Percentiles rank a stretch among this genome's conserved stretches.
phyloP scores from a whole-genome alignment of 2,797 vertebrate genomes.

The Macropus fuliginosus region DNA sequence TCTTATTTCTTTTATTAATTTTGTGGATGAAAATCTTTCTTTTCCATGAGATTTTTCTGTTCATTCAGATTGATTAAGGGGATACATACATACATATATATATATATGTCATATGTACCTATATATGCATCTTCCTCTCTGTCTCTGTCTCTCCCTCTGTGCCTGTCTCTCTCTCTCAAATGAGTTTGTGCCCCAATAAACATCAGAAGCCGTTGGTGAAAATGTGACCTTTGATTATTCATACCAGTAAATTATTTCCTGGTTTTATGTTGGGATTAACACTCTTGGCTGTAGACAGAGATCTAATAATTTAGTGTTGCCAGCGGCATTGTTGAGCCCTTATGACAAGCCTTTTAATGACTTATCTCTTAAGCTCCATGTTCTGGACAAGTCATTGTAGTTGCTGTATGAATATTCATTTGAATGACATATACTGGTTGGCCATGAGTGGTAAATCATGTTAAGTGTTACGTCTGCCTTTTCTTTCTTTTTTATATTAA shows the following conservation, averaged over 20 bases:
- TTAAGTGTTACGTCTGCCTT: conserved; percentile 41
- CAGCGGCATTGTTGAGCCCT: conserved; percentile 50
- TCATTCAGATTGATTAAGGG: conserved; percentile 53
- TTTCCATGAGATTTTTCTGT: conserved; percentile 64
- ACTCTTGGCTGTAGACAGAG: conserved; percentile 65
- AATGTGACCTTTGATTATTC: conserved; percentile 74
- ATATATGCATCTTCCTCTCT: neutral
- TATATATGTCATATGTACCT: neutral
- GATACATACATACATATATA: conserved; percentile 50
- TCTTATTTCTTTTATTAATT: conserved; percentile 48
- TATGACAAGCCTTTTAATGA: conserved; percentile 80
- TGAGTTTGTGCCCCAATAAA: conserved; percentile 47
- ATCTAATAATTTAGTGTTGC: conserved; percentile 74
- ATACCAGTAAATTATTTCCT: conserved; percentile 73
- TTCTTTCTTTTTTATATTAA: conserved; percentile 72
- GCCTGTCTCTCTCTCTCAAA: neutral
- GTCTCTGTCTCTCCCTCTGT: neutral
- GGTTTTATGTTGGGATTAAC: conserved; percentile 69
- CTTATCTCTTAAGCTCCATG: conserved; percentile 61
- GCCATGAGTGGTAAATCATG: conserved; percentile 72
- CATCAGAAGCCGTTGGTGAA: conserved; percentile 68
- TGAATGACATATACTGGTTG: conserved; percentile 60
- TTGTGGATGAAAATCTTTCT: conserved; percentile 46
- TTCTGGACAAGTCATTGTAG: conserved; percentile 61
- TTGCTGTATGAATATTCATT: conserved; percentile 80